Conservation (phyloP, 1,140 invertebrate species). For the Armadillidium nasatum region DNA sequence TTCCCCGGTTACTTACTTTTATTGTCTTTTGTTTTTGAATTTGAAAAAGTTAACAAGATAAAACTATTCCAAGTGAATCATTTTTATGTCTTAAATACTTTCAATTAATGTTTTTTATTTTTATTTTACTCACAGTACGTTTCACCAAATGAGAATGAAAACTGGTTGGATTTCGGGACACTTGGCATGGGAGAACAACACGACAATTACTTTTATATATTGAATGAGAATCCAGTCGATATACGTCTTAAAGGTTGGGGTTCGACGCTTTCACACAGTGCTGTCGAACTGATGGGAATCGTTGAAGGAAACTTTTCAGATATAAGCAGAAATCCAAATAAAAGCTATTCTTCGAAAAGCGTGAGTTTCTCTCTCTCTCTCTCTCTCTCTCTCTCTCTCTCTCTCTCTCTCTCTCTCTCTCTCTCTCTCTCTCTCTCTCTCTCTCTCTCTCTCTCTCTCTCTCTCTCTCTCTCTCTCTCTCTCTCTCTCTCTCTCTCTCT, state of each 20-base stretch:
- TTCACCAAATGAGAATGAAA: conserved; percentile 32
- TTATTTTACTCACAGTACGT: conserved; percentile 31
- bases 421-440: no score
- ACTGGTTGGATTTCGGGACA: conserved; percentile 64
- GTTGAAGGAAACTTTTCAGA: conserved; percentile 59
- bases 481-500: no score
- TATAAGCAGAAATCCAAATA: conserved; percentile 53
- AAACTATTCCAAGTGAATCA: no score
- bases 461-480: no score
- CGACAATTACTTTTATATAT: conserved; percentile 65
- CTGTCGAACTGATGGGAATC: conserved; percentile 64
- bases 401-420: no score
- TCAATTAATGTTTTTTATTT: no score
- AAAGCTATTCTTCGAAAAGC: conserved; percentile 53
- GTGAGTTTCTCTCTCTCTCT: conserved; percentile 48
- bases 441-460: no score
- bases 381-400: no score
- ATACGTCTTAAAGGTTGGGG: conserved; percentile 63
- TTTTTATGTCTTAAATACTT: no score
- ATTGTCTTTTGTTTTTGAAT: no score
- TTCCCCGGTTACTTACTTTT: no score
- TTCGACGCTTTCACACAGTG: conserved; percentile 63
- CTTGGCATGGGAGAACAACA: conserved; percentile 64
- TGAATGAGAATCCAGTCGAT: conserved; percentile 70
- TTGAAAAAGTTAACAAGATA: no score